phyloP scores from a whole-genome alignment of 2,888 invertebrate species.

The Mayetiola destructor region DNA sequence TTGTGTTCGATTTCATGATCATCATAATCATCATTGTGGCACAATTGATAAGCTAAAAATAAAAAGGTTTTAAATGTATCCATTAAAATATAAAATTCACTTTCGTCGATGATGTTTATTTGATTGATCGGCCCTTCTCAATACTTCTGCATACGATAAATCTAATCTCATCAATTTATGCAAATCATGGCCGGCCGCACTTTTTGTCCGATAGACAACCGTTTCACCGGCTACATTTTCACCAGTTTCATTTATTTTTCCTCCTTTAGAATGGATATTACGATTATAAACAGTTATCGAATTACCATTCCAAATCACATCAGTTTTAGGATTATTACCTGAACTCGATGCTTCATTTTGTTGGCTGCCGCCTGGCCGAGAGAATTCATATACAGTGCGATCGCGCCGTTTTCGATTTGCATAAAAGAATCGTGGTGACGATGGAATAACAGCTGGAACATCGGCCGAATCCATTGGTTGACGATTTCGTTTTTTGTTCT shows the following conservation, averaged over 20 bases:
- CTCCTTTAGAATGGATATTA: slow-evolving; percentile 41
- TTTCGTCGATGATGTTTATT: slow-evolving; percentile 26
- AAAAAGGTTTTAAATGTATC: no score
- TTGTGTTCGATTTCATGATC: no score
- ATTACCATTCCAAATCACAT: slow-evolving; percentile 50
- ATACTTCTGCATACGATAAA: slow-evolving; percentile 71
- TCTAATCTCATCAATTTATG: slow-evolving; percentile 67
- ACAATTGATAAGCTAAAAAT: no score
- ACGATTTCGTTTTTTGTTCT: slow-evolving; percentile 51
- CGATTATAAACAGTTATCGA: slow-evolving; percentile 55
- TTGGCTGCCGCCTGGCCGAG: neutral
- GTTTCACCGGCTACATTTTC: slow-evolving; percentile 22
- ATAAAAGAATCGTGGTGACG: slow-evolving; percentile 45
- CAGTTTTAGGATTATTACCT: neutral
- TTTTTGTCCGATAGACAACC: slow-evolving; percentile 42
- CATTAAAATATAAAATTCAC: no score
- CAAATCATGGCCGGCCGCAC: slow-evolving; percentile 68
- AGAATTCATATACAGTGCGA: neutral
- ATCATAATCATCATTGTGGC: no score
- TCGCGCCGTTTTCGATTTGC: slow-evolving; percentile 12
- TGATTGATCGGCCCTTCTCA: slow-evolving; percentile 43
- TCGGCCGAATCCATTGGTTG: slow-evolving; percentile 49
- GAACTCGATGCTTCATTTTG: slow-evolving; percentile 16
- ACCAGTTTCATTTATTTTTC: slow-evolving; percentile 32
- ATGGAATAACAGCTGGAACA: slow-evolving; percentile 47